Base-by-base conservation (phyloP, 2,797 vertebrate genomes). In the Mastacembelus armatus region DNA sequence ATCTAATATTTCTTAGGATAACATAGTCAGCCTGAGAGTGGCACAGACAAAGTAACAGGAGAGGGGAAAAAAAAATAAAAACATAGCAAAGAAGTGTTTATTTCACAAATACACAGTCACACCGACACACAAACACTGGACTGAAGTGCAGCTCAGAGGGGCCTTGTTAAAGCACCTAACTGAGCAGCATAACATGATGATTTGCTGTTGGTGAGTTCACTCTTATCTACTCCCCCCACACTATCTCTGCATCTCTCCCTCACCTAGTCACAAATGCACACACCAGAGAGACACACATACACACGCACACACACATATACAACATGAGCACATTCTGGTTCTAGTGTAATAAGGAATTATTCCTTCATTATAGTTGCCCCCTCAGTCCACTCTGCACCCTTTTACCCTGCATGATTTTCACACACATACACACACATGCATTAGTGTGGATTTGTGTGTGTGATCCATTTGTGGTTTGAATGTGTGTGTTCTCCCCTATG, bases 401-500 rank as follows among this genome's bases (percentile, higher is more conserved):
- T 49, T 65, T 40, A 19, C 36, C 14, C 39, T 40, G 15, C 39
- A 18, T 0, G 12, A 72, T 71, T 77, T 67, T 18, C 15, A 48
- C 45, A 49, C 44, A 19, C 65, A 59, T 10, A 65, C 6, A 67
- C 59, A n/a, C n/a, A n/a, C n/a, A 75, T 45, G 24, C 42, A 64
- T 19, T 33, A 51, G n/a, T 59, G 61, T 69, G 77, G 52, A 27
- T 47, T 4, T 29, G 21, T 54, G 62, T 30, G 29, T 26, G 61
- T 44, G 45, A 58, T 48, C 59, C 26, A 16, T 81, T 60, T 75
- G 66, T 63, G 57, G 60, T 62, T 56, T 36, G 29, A 21, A 36
- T 2, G 29, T 51, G 43, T 56, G 40, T 49, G 44, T 44, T 93
- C 88, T 92, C 94, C 95, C 91, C 88, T 77, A 54, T 94, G 95